Evolutionary conservation across 2,888 invertebrate species (phyloP), one percentile per base, ranked within the genome.

Genomic region (Neria commutata): DNA sequence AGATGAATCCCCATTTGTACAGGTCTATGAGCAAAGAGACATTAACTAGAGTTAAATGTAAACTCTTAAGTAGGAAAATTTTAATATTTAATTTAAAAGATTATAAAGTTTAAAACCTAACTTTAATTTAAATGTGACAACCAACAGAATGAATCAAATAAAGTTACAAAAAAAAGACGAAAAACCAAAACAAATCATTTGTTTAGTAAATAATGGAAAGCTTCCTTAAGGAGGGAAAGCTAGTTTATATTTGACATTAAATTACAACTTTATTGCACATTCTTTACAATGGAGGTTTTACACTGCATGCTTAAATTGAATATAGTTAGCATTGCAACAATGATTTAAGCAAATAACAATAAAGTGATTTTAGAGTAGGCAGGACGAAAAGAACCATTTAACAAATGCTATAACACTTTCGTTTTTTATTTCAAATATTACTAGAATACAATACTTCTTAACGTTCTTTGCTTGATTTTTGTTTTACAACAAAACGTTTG

Each of bases 71-170:
- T 77, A 77, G 78, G 71, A 71, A 66, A 78, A 77, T 77, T 78
- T 69, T 70, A 74, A 73, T 71, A 75, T 74, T 70, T 76, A 71
- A 75, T 73, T 74, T 72, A 73, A 72, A 57, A 52, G n/a, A n/a
- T n/a, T 52, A 59, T 61, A 61, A 71, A 70, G 64, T 67, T 65
- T 52, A 40, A 29, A 56, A 56, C 37, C 3, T 16, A 47, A 17
- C 29, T 51, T 65, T 73, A 65, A 75, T 73, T 66, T 69, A 67
- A 70, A 66, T 42, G 65, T 70, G 65, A 70, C 64, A 54, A 67
- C 70, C 55, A 65, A 63, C 56, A 62, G 63, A 62, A 60, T 54
- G 58, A 24, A 49, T 42, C 40, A 16, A 25, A 54, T 25, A 34
- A 55, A 49, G 14, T 37, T 42, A 51, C 37, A 33, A 48, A 52